These are phyloP conservation scores for Entomobrya proxima DNA, from an alignment of 2,888 invertebrate genomes.

Conservation along the genomic window DNA sequence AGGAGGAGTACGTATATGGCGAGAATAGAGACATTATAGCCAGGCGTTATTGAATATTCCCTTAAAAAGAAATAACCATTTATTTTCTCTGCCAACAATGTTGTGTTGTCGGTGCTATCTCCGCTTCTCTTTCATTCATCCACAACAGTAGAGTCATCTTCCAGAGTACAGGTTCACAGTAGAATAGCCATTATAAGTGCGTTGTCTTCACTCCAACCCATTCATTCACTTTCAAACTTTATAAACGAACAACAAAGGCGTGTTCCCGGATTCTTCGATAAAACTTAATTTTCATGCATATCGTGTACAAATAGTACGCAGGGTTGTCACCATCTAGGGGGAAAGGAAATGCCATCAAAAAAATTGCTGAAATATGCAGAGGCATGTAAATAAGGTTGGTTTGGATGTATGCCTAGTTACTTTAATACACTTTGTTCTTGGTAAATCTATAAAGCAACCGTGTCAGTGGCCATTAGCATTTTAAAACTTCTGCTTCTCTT, in stretches of 20 bases:
- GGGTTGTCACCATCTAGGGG: background rate
- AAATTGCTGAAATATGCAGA: background rate
- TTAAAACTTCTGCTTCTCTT: background rate
- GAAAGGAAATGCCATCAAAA: background rate
- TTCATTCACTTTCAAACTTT: background rate
- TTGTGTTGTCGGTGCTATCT: background rate
- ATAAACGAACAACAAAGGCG: background rate
- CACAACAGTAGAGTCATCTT: no score
- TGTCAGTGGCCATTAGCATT: conserved; percentile 35
- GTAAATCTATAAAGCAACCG: background rate
- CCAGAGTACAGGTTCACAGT: no score
- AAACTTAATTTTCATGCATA: conserved; percentile 57
- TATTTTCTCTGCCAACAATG: conserved; percentile 17
- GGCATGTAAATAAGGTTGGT: background rate
- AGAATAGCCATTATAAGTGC: background rate
- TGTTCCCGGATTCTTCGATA: background rate
- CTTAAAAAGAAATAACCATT: conserved; percentile 59
- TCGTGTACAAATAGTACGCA: background rate
- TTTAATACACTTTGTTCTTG: background rate
- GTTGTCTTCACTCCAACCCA: background rate
- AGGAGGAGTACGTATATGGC: conserved; percentile 9
- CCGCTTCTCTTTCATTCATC: background rate
- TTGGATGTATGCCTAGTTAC: no score
- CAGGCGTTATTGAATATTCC: conserved; percentile 59
- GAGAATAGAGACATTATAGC: conserved; percentile 56